Base-by-base conservation (phyloP, 2,888 invertebrate species). In the Hetaerina titia region DNA sequence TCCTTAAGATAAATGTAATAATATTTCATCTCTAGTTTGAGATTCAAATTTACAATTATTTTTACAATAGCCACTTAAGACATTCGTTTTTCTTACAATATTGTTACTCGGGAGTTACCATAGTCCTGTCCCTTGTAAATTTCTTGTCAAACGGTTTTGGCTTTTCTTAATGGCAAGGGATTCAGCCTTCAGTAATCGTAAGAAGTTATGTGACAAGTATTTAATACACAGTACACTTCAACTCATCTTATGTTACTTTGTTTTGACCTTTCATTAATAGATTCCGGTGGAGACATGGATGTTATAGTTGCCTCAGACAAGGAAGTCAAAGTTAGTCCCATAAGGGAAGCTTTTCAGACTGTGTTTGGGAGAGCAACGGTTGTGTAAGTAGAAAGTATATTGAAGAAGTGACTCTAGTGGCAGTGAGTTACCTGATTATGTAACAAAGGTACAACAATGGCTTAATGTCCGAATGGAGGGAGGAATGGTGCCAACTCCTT, bases 281-380 rank as follows among this genome's bases (percentile, higher is more conserved):
- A 98, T 97, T 98, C 98, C 95, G 98, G 98, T n/a, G 98, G 98
- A 22, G 98, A 98, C 96, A 96, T 98, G 58, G 97, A 98, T 96
- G 96, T 98, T 15, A 97, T 98, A 56, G 98, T 98, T 5, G 98
- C 98, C 8, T 98, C 98, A 0, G 98, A 98, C 95, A 98, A 98
- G 96, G 98, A 98, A 96, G 97, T 97, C 6, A 98, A 98, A 97
- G 97, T 98, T 63, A 97, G 98, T 96, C 98, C 98, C 5, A 97
- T 98, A 22, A 97, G 98, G 96, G 98, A 98, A 96, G 98, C 98
- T 88, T 98, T 98, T 96, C 98, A 98, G 96, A 97, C 97, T 74
- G 97, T 98, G 2, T 98, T 99, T 97, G 98, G 98, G 7, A 98
- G 98, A 96, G 98, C 98, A 0, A 98, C 98, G 95, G 98, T 98